Evolutionary conservation across 2,888 invertebrate genomes (phyloP), one percentile per base, ranked within the genome.

Genomic region (Drosophila picticornis): DNA sequence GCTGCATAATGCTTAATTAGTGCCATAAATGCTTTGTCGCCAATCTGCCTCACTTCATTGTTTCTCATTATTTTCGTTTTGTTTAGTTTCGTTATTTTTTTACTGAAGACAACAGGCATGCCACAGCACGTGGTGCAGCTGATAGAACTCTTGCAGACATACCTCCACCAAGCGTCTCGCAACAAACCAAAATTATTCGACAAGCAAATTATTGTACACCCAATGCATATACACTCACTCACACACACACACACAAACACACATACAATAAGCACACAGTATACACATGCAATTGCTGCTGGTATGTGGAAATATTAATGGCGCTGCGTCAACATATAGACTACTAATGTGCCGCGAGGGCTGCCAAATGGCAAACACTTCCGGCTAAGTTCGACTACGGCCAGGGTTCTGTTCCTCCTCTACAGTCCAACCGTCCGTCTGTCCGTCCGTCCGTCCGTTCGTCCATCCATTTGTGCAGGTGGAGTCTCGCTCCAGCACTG

Each of bases 331-430:
- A 83, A 84, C 88, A 90, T 86, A 84, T 90, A 91, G 90, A 91
- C 91, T 92, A 90, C 91, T 91, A 91, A 91, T 91, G 91, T 90
- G 91, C 88, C 91, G 89, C 91, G 87, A 86, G 91, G 90, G 84
- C 84, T 83, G 87, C 84, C 83, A 91, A 91, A 91, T 91, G 85
- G 87, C 85, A 87, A 80, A 85, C 82, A 82, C 84, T 81, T 87
- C 77, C 87, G 80, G 70, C 72, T 69, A 65, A 77, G 50, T 57
- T 71, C 31, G 59, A 63, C 62, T 57, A 52, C 70, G 53, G 50
- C 56, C 65, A 32, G 51, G 38, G 11, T 70, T 52, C 60, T 60
- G 29, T 29, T 40, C 22, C 6, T 38, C 36, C 40, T 29, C 36
- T 7, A 6, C 22, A 13, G 53, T 46, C n/a, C 27, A 3, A 25